Base-by-base conservation (phyloP, 2,113 vertebrate genomes). In the Poecilia latipinna region DNA sequence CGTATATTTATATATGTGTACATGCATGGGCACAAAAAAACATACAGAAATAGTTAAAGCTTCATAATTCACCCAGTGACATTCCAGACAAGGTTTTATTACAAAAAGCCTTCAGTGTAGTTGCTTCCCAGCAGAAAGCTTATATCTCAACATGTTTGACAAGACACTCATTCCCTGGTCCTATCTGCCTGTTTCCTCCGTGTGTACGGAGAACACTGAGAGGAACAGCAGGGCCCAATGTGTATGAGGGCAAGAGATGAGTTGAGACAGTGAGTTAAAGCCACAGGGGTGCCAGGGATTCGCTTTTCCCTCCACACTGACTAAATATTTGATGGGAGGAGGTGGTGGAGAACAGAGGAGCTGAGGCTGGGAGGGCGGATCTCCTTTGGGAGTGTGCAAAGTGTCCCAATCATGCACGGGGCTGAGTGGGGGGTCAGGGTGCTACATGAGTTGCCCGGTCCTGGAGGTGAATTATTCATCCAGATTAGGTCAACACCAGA, bases 271-370 rank as follows among this genome's bases (percentile, higher is more conserved):
- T 57, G 75, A 85, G 68, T 28, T 68, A 74, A 35, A 77, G 68
- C 63, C 71, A 63, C 24, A 15, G 32, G 74, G 37, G 61, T 65
- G 26, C 39, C 13, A 4, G 68, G 63, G 33, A 78, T 76, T 80
- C 8, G 22, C 68, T 61, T 82, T 83, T 83, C 75, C 75, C 71
- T 71, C 72, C 76, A 79, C 64, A 3, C 67, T 12, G 79, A 26
- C 76, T 93, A 68, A 93, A 92, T 93, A 91, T 92, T 92, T 92
- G 75, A 93, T 91, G 77, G 79, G 61, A 63, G 78, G 78, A 65
- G 75, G 76, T 71, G 77, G 33, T 8, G 63, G 57, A 65, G 83
- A 74, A 39, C 57, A 68, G 60, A 77, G 60, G 66, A 69, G 75
- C 66, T 63, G 72, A 68, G 65, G 67, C 60, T 70, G 72, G 83